A percentile compares a stretch with the other conserved stretches of the same genome.
Conservation (phyloP, 2,888 invertebrate species). For the Phoenoteleia sp. region DNA sequence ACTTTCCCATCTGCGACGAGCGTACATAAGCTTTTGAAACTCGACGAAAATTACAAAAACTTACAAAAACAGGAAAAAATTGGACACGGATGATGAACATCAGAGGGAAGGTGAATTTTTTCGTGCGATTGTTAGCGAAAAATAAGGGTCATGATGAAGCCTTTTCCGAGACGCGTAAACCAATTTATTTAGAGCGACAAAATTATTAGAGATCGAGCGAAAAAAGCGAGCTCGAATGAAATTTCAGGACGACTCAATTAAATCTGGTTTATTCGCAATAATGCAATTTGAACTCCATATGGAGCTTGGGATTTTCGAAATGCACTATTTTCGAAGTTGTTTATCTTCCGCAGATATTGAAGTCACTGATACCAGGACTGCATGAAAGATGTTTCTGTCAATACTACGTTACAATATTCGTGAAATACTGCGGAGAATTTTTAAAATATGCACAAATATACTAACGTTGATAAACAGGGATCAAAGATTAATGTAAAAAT, state of each 20-base stretch:
- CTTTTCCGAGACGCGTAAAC: background rate
- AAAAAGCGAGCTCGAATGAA: no score
- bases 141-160: no score
- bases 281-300: no score
- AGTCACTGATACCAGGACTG: background rate
- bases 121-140: constrained; percentile 32
- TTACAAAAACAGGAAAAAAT: constrained; percentile 55
- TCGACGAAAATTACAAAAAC: constrained; percentile 50
- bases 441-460: constrained; percentile 15
- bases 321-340: constrained; percentile 11
- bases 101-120: background rate
- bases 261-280: no score
- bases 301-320: background rate
- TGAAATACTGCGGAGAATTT: constrained; percentile 11
- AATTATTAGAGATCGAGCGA: constrained; percentile 8
- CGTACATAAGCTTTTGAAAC: constrained; percentile 56
- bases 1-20: constrained; percentile 49
- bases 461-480: constrained; percentile 9
- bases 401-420: constrained; percentile 21
- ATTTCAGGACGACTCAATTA: no score
- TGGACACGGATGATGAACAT: constrained; percentile 45
- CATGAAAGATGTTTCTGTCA: constrained; percentile 45
- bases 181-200: constrained; percentile 1
- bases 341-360: constrained; percentile 25
- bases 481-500: background rate